Percentiles rank a stretch among this genome's conserved stretches.
phyloP scores from a whole-genome alignment of 2,888 invertebrate species.

The Trypoxylon attenuatum region DNA sequence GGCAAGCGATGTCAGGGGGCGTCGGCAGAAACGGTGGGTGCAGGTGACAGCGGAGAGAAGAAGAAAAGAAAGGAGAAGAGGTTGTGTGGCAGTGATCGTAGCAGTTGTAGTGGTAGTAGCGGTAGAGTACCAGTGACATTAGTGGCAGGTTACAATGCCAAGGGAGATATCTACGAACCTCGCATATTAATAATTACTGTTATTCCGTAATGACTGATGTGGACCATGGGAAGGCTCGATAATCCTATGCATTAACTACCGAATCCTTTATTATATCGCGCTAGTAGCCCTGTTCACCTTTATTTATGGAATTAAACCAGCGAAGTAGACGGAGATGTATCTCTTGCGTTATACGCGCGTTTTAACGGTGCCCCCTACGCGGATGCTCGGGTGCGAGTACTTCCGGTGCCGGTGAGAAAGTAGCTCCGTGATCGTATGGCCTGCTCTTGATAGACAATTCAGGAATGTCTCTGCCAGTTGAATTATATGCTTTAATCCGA shows the following conservation, averaged over 20 bases:
- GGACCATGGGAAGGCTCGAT: conserved; percentile 73
- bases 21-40: background rate
- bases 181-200: conserved; percentile 74
- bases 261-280: conserved; percentile 66
- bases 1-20: too few relatives aligned
- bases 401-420: conserved; percentile 61
- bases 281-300: conserved; percentile 57
- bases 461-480: conserved; percentile 49
- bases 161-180: conserved; percentile 56
- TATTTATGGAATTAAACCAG: conserved; percentile 66
- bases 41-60: conserved; percentile 4
- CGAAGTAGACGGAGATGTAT: conserved; percentile 58
- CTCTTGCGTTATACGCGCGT: conserved; percentile 57
- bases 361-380: conserved; percentile 57
- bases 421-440: conserved; percentile 49
- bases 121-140: too few relatives aligned
- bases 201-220: conserved; percentile 73
- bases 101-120: conserved; percentile 42
- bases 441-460: conserved; percentile 52
- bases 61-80: background rate
- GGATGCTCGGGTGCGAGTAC: too few relatives aligned
- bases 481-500: conserved; percentile 56
- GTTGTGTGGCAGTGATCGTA: conserved; percentile 6
- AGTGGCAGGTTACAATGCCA: too few relatives aligned
- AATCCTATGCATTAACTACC: conserved; percentile 72